phyloP scores from a whole-genome alignment of 2,888 invertebrate genomes.

The Athalia circularis region DNA sequence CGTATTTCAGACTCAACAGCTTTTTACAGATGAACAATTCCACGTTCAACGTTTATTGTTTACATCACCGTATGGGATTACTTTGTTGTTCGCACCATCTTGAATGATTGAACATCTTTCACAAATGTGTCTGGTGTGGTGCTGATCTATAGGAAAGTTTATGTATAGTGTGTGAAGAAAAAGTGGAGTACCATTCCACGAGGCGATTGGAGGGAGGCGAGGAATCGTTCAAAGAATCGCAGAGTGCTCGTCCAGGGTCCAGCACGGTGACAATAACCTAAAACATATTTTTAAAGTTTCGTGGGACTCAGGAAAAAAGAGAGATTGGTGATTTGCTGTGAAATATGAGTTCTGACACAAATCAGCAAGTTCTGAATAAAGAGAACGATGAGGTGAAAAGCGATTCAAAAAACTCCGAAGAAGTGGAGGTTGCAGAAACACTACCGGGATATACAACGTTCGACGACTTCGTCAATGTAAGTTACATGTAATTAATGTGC shows the following conservation, averaged over 20 bases:
- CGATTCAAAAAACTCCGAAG: background rate
- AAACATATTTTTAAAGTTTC: background rate
- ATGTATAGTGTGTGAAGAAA: too few species aligned
- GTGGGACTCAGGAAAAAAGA: too few species aligned
- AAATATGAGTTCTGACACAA: slow-evolving; percentile 28
- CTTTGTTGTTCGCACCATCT: slow-evolving; percentile 65
- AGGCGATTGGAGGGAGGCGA: too few species aligned
- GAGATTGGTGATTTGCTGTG: background rate
- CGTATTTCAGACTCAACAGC: background rate
- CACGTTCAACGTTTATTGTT: slow-evolving; percentile 53
- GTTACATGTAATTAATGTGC: background rate
- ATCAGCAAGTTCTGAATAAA: background rate
- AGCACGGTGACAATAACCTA: slow-evolving; percentile 3
- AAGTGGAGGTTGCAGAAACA: slow-evolving; percentile 54
- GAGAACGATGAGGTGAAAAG: slow-evolving; percentile 1
- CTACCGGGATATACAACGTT: slow-evolving; percentile 69
- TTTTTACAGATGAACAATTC: background rate
- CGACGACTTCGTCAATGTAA: slow-evolving; percentile 72
- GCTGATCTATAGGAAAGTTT: too few species aligned
- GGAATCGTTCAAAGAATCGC: background rate
- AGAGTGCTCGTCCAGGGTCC: background rate
- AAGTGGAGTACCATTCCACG: too few species aligned
- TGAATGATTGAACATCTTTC: slow-evolving; percentile 51
- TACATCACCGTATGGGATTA: slow-evolving; percentile 61
- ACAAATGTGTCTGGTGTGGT: background rate